Base-by-base conservation (phyloP, 2,113 vertebrate genomes). In the Sinocyclocheilus rhinocerous region DNA sequence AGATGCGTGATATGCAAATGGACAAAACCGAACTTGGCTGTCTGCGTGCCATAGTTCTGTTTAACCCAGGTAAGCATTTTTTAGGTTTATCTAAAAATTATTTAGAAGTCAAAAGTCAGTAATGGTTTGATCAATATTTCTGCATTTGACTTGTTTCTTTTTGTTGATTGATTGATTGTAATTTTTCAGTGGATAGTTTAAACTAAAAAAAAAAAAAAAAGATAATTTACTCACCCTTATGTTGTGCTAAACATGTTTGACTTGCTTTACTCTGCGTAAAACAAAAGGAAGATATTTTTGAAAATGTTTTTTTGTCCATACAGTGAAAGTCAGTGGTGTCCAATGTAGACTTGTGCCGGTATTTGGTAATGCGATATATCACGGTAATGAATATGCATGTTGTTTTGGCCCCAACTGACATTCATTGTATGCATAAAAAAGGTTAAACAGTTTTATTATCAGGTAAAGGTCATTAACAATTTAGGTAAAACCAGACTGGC, bases 41-140 rank as follows among this genome's bases (percentile, higher is more conserved):
- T 92, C 96, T 97, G 85, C 93, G 97, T 86, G 97, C 97, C 87
- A 97, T 97, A 83, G 96, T 97, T 93, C 95, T 97, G 89, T 97
- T 97, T 91, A 97, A 97, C 85, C 97, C 97, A 94, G 97, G 96
- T 96, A 84, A 52, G 26, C 26, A 52, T 6, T 18, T 4, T 67
- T 73, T 10, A 16, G 13, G 18, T 63, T 12, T 67, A 52, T 48
- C 57, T 52, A 4, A 81, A 26, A 48, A 48, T 48, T 45, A 55
- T 4, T 16, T 59, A 50, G n/a, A 48, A 48, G 11, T 0, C 24
- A 29, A 67, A 73, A n/a, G 70, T 73, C 36, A 42, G 10, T n/a
- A 73, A 39, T 4, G 6, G 4, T 13, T 22, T 9, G 6, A 69
- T 67, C 39, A 1, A 42, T 42, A 42, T 48, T 48, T 48, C 10